Evolutionary conservation across 2,888 invertebrate genomes (phyloP).

Genomic region (Cheiracanthium punctorium): DNA sequence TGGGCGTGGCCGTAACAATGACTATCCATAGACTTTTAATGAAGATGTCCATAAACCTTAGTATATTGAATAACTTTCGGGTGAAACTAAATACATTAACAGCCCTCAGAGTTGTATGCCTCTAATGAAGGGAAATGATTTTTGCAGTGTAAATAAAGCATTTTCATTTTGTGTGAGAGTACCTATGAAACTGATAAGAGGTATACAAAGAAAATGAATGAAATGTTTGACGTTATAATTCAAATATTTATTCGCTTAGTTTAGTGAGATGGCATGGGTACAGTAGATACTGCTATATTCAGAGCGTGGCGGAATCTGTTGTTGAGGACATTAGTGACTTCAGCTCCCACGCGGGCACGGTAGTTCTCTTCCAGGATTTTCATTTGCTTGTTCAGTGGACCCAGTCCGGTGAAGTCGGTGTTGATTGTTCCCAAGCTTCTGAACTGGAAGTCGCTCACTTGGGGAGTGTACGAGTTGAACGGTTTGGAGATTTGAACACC

Average conservation of each 20-base stretch:
- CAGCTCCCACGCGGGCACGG: not conserved
- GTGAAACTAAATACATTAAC: too few relatives aligned
- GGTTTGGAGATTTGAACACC: constrained; percentile 1
- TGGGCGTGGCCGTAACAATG: too few relatives aligned
- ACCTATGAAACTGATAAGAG: too few relatives aligned
- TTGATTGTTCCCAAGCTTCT: constrained; percentile 16
- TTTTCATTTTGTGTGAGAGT: too few relatives aligned
- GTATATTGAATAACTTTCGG: too few relatives aligned
- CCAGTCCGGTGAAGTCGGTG: constrained; percentile 45
- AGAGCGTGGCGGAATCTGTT: constrained; percentile 39
- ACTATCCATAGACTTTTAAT: too few relatives aligned
- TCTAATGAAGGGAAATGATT: too few relatives aligned
- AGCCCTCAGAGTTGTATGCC: too few relatives aligned
- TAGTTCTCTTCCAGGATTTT: constrained; percentile 45
- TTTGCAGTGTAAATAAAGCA: too few relatives aligned
- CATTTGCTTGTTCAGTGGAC: constrained; percentile 58
- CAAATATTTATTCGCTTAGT: not conserved
- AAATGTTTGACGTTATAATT: too few relatives aligned
- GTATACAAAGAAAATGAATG: too few relatives aligned
- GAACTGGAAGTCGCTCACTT: not conserved
- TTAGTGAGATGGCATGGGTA: constrained; percentile 53
- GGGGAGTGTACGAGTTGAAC: not conserved
- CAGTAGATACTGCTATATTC: constrained; percentile 32
- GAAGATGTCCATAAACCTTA: too few relatives aligned
- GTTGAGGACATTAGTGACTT: constrained; percentile 8